A percentile compares a stretch with the other conserved stretches of the same genome.
Conservation (phyloP, 1,140 invertebrate species). For the Delia radicum region DNA sequence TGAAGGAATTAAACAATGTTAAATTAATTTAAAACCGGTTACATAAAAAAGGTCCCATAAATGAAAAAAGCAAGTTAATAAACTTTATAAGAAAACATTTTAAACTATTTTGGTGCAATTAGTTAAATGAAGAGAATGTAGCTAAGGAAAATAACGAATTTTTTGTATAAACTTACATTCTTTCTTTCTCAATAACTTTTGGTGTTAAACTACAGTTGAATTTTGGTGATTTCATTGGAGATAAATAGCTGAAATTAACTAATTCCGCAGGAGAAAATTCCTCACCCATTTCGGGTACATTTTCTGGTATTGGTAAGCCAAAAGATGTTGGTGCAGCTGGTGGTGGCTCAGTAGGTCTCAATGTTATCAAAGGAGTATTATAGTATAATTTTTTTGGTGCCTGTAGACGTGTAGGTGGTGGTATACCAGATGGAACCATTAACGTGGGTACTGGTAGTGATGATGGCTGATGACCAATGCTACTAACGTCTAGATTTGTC, state of each 20-base stretch:
- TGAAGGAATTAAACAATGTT: neutral
- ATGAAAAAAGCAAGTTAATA: neutral
- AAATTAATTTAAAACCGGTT: neutral
- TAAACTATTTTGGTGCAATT: too few species aligned
- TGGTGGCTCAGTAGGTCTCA: neutral
- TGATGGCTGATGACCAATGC: neutral
- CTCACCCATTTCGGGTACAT: neutral
- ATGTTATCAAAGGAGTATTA: slow-evolving; percentile 6
- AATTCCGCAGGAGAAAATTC: slow-evolving; percentile 5
- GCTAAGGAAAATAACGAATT: neutral
- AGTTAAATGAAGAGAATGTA: neutral
- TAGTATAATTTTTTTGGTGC: neutral
- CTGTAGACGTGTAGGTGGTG: neutral
- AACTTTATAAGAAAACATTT: neutral
- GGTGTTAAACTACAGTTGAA: slow-evolving; percentile 9
- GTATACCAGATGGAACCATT: too few species aligned
- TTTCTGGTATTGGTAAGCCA: neutral
- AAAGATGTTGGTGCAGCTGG: neutral
- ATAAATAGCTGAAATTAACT: neutral
- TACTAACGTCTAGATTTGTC: neutral
- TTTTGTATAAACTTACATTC: slow-evolving; percentile 12
- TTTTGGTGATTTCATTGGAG: neutral
- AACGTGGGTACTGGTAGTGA: neutral
- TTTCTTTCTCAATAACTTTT: neutral
- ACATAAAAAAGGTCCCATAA: neutral